Conservation (phyloP, 1,140 invertebrate species). For the Dendroctonus ponderosae region DNA sequence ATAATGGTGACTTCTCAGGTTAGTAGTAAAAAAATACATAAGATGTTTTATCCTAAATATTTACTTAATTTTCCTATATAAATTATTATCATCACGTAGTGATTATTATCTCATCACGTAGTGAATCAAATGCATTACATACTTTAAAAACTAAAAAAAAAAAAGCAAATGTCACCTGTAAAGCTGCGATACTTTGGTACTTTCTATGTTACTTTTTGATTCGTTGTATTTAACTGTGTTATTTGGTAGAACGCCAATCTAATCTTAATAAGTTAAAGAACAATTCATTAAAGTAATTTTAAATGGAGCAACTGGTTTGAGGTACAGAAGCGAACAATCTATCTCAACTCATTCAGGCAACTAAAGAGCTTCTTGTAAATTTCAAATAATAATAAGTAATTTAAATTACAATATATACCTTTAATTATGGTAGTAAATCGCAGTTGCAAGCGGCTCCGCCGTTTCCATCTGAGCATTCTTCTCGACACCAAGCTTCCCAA, state of each 20-base stretch:
- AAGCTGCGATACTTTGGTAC: neutral
- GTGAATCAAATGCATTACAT: no score
- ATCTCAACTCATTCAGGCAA: no score
- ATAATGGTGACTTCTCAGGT: no score
- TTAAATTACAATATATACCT: no score
- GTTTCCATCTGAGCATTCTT: conserved; percentile 53
- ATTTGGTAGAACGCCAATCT: neutral
- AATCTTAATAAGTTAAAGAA: neutral
- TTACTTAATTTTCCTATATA: no score
- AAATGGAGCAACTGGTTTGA: neutral
- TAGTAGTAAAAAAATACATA: no score
- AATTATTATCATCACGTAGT: no score
- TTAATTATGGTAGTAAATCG: conserved; percentile 52
- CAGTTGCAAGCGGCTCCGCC: conserved; percentile 59
- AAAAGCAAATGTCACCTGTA: no score
- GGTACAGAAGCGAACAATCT: neutral
- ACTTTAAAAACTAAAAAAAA: no score
- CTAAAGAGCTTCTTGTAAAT: no score
- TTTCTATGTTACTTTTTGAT: neutral
- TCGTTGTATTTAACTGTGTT: neutral
- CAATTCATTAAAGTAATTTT: neutral
- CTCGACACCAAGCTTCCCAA: conserved; percentile 54
- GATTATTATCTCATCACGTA: no score
- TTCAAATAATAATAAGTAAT: no score
- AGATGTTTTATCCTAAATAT: neutral